Evolutionary conservation across 2,797 vertebrate species (phyloP), one percentile per base, ranked within the genome.

Genomic region (Salarias fasciatus): DNA sequence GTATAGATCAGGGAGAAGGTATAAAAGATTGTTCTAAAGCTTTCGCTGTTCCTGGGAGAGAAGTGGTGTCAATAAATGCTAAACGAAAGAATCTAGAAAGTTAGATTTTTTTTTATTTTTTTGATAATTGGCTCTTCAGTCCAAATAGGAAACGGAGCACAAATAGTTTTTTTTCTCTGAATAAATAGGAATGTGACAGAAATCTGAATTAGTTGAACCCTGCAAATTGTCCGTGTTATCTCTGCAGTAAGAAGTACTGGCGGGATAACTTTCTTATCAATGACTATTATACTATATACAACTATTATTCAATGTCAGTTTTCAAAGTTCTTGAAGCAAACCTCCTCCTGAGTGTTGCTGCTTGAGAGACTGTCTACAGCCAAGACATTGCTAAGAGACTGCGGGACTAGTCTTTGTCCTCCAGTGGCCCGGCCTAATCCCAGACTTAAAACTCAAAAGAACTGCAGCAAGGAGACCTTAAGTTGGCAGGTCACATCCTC

Each of bases 81-180:
- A 49, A 31, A 50, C 49, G 28, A 42, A 49, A 59, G 46, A 49
- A 48, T 59, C 49, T 31, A 40, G 15, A 35, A 9, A 40, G 35
- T 13, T 40, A 24, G n/a, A 58, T 12, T 40, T 14, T 36, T 56
- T 46, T 46, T 31, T 12, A n/a, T n/a, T n/a, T 24, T 24, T 24
- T 24, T 24, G n/a, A n/a, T n/a, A n/a, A n/a, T n/a, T n/a, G n/a
- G n/a, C n/a, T n/a, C 28, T 29, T 46, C 8, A 24, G 18, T 5
- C 24, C 33, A 28, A 15, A 14, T 43, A 13, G 13, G 7, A 8
- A 43, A 18, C 13, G 15, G 13, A 50, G 31, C 13, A 50, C 11
- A 14, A 50, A 11, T 8, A 14, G 13, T 12, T 8, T 49, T 9
- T 49, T 9, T 33, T 11, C 15, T 24, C 13, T 51, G 14, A 47